Conservation (phyloP, 2,797 vertebrate genomes). For the Catamblyrhynchus diadema region DNA sequence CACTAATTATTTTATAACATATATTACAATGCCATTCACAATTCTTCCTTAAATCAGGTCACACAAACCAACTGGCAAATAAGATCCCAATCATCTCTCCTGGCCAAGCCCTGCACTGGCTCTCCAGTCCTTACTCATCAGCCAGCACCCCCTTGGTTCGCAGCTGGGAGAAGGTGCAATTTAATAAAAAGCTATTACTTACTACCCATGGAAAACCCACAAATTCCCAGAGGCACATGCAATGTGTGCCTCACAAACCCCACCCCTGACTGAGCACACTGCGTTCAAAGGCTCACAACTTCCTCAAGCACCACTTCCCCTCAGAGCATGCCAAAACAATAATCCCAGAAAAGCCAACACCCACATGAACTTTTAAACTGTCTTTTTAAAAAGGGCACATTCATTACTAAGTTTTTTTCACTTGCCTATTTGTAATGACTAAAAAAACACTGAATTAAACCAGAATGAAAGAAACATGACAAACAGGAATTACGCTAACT, state of each 20-base stretch:
- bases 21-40: background rate
- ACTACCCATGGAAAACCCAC: background rate
- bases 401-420: background rate
- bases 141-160: background rate
- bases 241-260: background rate
- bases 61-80: background rate
- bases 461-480: background rate
- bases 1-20: too few species aligned
- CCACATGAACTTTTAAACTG: constrained; percentile 25
- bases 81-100: background rate
- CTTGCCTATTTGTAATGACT: background rate
- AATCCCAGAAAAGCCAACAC: background rate
- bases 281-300: background rate
- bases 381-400: background rate
- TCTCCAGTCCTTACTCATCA: background rate
- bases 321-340: background rate
- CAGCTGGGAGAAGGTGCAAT: background rate
- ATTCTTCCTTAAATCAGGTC: background rate
- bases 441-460: background rate
- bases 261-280: constrained; percentile 9
- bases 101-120: background rate
- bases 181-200: background rate
- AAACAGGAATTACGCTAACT: background rate
- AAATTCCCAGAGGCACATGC: constrained; percentile 22
- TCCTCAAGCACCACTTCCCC: background rate